Conservation (phyloP, 2,888 invertebrate species). For the Baronia brevicornis region DNA sequence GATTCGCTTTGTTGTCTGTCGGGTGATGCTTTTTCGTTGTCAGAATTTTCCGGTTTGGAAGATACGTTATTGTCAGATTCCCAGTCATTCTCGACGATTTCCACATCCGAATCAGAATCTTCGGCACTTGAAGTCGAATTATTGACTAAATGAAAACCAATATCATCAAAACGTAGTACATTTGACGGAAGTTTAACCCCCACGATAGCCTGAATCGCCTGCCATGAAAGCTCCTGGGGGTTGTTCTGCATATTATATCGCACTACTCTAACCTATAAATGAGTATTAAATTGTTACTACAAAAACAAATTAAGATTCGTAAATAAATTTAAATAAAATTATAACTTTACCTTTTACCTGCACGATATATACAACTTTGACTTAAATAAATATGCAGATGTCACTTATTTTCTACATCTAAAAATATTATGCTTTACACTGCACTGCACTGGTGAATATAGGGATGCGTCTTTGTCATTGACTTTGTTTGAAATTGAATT, state of each 20-base stretch:
- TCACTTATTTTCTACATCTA: constrained; percentile 74
- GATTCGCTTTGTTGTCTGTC: constrained; percentile 64
- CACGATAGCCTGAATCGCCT: constrained; percentile 74
- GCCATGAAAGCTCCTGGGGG: constrained; percentile 77
- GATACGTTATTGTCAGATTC: constrained; percentile 68
- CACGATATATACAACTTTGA: constrained; percentile 42
- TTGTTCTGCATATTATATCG: constrained; percentile 76
- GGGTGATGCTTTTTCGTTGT: constrained; percentile 64
- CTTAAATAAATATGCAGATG: constrained; percentile 52
- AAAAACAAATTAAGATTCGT: constrained; percentile 21
- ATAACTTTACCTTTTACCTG: constrained; percentile 56
- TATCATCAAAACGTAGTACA: constrained; percentile 72
- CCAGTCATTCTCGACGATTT: constrained; percentile 72
- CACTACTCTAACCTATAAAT: constrained; percentile 75
- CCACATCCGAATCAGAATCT: constrained; percentile 71
- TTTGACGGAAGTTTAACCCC: constrained; percentile 73
- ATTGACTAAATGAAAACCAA: constrained; percentile 68
- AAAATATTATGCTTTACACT: constrained; percentile 69
- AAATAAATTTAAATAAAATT: constrained; percentile 23
- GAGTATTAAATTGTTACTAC: constrained; percentile 63
- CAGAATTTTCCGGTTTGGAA: constrained; percentile 63
- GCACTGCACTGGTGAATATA: constrained; percentile 26
- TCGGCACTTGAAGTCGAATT: constrained; percentile 63
- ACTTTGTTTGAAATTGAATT: constrained; percentile 17
- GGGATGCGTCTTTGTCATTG: constrained; percentile 24